phyloP scores from a whole-genome alignment of 2,888 invertebrate species.

The Xylophagus ater region DNA sequence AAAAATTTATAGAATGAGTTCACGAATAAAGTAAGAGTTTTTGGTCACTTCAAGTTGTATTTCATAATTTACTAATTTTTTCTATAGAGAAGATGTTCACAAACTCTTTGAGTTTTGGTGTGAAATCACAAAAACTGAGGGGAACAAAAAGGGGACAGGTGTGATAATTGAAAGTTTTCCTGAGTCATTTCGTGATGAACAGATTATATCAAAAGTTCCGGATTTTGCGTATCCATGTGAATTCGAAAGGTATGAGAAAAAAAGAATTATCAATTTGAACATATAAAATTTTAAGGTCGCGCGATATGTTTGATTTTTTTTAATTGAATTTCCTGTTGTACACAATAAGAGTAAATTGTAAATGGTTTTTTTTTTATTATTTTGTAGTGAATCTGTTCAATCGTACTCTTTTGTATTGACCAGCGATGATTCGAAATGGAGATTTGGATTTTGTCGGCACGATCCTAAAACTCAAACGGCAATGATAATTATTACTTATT shows the following conservation, averaged over 20 bases:
- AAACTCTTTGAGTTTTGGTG: slow-evolving; percentile 41
- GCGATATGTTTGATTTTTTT: no score
- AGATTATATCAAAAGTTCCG: slow-evolving; percentile 74
- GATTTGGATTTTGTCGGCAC: slow-evolving; percentile 94
- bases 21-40: slow-evolving; percentile 17
- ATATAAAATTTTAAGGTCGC: no score
- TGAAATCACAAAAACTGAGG: slow-evolving; percentile 30
- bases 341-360: no score
- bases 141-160: slow-evolving; percentile 24
- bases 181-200: slow-evolving; percentile 69
- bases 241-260: slow-evolving; percentile 55
- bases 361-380: no score
- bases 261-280: no score
- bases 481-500: slow-evolving; percentile 70
- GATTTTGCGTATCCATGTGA: slow-evolving; percentile 86
- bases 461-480: slow-evolving; percentile 83
- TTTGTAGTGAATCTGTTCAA: slow-evolving; percentile 70
- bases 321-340: slow-evolving; percentile 13
- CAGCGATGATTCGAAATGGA: slow-evolving; percentile 88
- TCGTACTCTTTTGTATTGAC: slow-evolving; percentile 96
- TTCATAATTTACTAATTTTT: no score
- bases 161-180: slow-evolving; percentile 77
- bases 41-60: no score
- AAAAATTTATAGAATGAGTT: no score
- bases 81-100: slow-evolving; percentile 34